These are phyloP conservation scores for Phymastichus coffea DNA, from an alignment of 1,140 invertebrate genomes.

Conservation along the genomic window DNA sequence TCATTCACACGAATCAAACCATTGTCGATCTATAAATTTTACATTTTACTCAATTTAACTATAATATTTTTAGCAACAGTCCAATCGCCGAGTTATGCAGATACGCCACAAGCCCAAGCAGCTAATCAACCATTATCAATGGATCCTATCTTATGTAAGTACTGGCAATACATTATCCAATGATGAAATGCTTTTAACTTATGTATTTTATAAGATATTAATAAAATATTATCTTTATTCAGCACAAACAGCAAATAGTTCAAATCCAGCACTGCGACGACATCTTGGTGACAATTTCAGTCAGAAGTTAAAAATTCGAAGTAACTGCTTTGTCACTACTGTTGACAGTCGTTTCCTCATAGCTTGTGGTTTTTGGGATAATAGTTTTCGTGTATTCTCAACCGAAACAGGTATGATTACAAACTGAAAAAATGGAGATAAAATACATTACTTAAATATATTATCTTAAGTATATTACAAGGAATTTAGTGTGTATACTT, in stretches of 20 bases:
- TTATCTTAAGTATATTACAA: constrained; percentile 7
- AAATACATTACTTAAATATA: too few relatives aligned
- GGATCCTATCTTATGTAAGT: constrained; percentile 89
- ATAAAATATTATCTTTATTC: constrained; percentile 31
- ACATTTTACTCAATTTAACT: not conserved
- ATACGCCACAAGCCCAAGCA: constrained; percentile 69
- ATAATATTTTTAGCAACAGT: constrained; percentile 61
- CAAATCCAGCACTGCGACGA: constrained; percentile 68
- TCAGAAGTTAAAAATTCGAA: constrained; percentile 88
- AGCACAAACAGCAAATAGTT: constrained; percentile 71
- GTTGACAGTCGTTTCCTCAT: constrained; percentile 95
- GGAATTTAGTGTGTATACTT: too few relatives aligned
- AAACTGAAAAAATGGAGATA: too few relatives aligned
- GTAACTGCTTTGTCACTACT: constrained; percentile 95
- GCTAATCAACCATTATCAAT: constrained; percentile 90
- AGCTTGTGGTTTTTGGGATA: constrained; percentile 99
- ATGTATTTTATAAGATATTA: constrained; percentile 4
- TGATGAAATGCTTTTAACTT: too few relatives aligned
- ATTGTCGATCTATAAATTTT: not conserved
- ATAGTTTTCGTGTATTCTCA: constrained; percentile 96
- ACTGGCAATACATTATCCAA: not conserved
- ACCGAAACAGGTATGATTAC: constrained; percentile 95
- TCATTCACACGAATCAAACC: too few relatives aligned
- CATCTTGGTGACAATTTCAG: constrained; percentile 96
- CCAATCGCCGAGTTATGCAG: constrained; percentile 81